Evolutionary conservation across 2,888 invertebrate genomes (phyloP).

Genomic region (Protonemura montana): DNA sequence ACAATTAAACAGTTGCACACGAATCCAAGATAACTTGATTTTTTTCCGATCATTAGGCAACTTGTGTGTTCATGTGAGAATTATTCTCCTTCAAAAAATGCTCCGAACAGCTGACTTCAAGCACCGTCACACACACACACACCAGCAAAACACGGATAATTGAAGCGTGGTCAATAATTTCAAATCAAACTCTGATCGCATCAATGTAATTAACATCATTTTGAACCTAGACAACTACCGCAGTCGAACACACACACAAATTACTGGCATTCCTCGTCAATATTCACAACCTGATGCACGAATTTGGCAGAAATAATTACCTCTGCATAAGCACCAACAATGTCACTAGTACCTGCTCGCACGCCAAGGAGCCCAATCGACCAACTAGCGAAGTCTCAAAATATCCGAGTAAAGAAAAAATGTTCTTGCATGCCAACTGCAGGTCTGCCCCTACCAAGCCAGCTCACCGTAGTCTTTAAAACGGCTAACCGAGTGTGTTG

Average conservation of each 20-base stretch:
- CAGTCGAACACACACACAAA: not conserved
- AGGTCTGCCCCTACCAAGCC: not conserved
- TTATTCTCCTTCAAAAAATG: too few species aligned
- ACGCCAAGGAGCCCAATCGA: not conserved
- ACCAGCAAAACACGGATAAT: too few species aligned
- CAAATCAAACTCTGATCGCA: too few species aligned
- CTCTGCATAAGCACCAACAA: not conserved
- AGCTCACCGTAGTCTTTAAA: not conserved
- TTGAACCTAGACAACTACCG: too few species aligned
- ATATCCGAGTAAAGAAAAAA: conserved; percentile 12
- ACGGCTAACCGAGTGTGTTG: not conserved
- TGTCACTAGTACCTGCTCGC: not conserved
- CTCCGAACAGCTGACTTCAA: too few species aligned
- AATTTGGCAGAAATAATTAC: not conserved
- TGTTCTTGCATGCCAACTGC: not conserved
- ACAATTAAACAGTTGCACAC: too few species aligned
- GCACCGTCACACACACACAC: too few species aligned
- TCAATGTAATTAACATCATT: too few species aligned
- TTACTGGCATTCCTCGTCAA: not conserved
- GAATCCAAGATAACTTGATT: too few species aligned
- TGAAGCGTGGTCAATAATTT: too few species aligned
- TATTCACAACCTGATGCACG: not conserved
- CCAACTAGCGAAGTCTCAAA: not conserved
- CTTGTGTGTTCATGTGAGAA: too few species aligned
- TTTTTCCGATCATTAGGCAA: too few species aligned